Percentiles rank a stretch among this genome's conserved stretches.
phyloP scores from a whole-genome alignment of 23 tunicate genomes.

The Oikopleura dioica region DNA sequence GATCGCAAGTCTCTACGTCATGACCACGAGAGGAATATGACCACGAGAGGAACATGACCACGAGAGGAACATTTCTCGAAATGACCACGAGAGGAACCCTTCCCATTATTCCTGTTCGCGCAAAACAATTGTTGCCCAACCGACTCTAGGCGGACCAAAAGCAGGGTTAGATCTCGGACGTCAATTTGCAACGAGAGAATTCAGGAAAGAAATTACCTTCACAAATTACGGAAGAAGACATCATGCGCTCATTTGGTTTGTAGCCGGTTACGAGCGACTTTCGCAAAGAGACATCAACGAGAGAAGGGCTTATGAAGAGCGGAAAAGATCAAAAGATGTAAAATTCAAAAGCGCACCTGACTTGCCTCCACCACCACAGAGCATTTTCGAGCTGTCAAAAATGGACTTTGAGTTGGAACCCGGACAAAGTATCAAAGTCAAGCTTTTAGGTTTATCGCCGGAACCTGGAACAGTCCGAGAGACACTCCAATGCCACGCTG shows the following conservation, averaged over 20 bases:
- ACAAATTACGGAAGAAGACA: conserved; percentile 59
- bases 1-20: too few species aligned
- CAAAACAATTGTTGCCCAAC: too few species aligned
- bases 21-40: too few species aligned
- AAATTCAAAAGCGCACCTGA: not conserved
- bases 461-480: conserved; percentile 40
- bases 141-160: not conserved
- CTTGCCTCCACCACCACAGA: not conserved
- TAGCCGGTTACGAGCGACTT: conserved; percentile 38
- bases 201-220: conserved; percentile 19
- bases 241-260: conserved; percentile 61
- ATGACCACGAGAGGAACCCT: too few species aligned
- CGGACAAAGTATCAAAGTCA: not conserved
- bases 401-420: not conserved
- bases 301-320: not conserved
- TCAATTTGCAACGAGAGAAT: conserved; percentile 40
- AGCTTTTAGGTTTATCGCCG: not conserved
- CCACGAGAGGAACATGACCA: too few species aligned
- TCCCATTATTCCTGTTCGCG: too few species aligned
- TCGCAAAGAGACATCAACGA: not conserved
- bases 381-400: not conserved
- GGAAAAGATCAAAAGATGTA: not conserved
- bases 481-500: conserved; percentile 51
- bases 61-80: too few species aligned
- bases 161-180: conserved; percentile 47